Conservation (phyloP, 2,113 vertebrate species). For the Oostethus manadensis region DNA sequence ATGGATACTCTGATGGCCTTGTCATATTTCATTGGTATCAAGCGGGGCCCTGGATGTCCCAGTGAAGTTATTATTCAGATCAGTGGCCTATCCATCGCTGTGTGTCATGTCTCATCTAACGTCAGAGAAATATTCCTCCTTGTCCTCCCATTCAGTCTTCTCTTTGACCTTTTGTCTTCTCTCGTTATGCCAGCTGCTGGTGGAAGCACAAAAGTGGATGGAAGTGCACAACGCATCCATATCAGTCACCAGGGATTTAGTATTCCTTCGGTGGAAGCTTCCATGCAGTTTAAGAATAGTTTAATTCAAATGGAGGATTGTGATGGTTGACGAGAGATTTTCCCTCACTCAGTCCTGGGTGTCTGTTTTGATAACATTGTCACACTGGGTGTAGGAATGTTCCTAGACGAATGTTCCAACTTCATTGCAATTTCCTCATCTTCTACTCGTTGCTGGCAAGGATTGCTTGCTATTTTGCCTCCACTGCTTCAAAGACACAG, state of each 20-base stretch:
- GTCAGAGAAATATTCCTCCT: constrained; percentile 28
- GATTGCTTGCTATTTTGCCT: no score
- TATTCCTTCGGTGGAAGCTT: neutral
- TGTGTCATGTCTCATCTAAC: constrained; percentile 37
- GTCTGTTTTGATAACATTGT: no score
- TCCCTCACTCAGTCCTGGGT: no score
- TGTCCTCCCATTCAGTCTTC: constrained; percentile 17
- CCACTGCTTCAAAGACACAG: no score
- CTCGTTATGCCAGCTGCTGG: constrained; percentile 51
- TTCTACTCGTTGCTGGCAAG: no score
- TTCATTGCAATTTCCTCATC: no score
- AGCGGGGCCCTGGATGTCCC: constrained; percentile 19
- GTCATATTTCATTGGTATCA: constrained; percentile 38
- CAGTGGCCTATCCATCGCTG: constrained; percentile 17
- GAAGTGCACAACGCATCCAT: constrained; percentile 36
- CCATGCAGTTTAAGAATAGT: no score
- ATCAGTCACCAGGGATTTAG: constrained; percentile 48
- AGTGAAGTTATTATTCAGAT: constrained; percentile 50
- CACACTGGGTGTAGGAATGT: no score
- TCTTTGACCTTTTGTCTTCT: constrained; percentile 15
- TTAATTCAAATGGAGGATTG: neutral
- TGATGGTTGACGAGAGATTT: no score
- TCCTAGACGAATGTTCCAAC: no score
- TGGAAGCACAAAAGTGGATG: constrained; percentile 46
- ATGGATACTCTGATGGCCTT: constrained; percentile 19